These are phyloP conservation scores for Paradisaea rubra DNA, from an alignment of 2,113 vertebrate genomes.

Conservation along the genomic window DNA sequence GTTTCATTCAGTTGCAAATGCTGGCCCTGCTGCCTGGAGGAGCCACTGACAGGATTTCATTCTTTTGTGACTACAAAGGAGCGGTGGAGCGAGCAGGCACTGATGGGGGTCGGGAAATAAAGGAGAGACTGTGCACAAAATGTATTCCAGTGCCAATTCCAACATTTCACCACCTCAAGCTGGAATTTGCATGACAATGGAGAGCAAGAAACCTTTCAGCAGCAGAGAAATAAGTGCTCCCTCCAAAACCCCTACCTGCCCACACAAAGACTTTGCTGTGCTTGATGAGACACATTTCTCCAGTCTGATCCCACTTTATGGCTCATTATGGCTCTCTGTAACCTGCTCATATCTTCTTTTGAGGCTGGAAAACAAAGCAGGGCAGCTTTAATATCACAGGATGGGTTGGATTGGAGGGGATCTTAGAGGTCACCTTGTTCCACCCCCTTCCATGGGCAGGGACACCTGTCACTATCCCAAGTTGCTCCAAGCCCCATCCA, in stretches of 20 bases:
- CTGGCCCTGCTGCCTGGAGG: background rate
- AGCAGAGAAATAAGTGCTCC: background rate
- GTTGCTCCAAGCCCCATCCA: fast-evolving
- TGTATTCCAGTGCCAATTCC: background rate
- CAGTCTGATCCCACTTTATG: background rate
- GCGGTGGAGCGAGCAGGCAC: background rate
- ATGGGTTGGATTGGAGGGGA: background rate
- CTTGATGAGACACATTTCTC: background rate
- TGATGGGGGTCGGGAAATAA: background rate
- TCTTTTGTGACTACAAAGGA: background rate
- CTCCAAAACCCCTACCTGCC: background rate
- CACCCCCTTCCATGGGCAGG: background rate
- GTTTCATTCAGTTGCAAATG: background rate
- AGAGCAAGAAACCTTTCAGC: background rate
- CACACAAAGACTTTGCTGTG: background rate
- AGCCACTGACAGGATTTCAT: background rate
- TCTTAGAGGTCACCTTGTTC: fast-evolving
- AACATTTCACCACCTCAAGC: background rate
- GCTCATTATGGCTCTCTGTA: background rate
- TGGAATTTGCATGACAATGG: background rate
- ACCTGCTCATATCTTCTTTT: background rate
- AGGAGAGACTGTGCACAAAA: background rate
- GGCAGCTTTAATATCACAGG: background rate
- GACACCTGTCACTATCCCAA: background rate
- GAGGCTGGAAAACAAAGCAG: background rate